These are phyloP conservation scores for Hipposideros larvatus DNA, from an alignment of 2,797 vertebrate species.

Conservation along the genomic window DNA sequence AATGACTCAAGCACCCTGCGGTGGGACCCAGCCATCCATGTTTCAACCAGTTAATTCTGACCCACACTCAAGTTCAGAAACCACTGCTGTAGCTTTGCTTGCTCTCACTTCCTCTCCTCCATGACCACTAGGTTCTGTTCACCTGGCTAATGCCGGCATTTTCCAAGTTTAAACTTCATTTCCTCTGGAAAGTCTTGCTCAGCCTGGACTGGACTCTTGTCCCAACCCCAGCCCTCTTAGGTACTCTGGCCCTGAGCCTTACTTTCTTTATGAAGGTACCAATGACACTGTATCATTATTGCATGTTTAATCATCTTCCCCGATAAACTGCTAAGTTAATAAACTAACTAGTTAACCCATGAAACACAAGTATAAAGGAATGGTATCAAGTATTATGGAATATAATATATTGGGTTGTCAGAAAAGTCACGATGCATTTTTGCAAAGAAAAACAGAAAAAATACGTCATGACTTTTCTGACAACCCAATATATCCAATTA, in stretches of 20 bases:
- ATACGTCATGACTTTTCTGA: too few species aligned
- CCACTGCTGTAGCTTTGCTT: not conserved
- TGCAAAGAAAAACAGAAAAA: too few species aligned
- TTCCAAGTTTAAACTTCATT: not conserved
- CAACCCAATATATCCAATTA: not conserved
- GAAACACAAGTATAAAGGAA: conserved; percentile 35
- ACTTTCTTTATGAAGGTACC: not conserved
- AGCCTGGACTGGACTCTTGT: not conserved
- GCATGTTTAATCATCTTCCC: not conserved
- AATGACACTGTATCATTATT: not conserved
- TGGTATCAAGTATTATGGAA: not conserved
- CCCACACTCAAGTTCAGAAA: not conserved
- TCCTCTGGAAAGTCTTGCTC: conserved; percentile 12
- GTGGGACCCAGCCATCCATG: not conserved
- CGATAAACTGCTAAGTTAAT: conserved; percentile 20
- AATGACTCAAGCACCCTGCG: not conserved
- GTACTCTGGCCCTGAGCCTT: not conserved
- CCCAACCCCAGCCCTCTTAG: not conserved
- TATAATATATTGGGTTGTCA: not conserved
- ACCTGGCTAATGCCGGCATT: not conserved
- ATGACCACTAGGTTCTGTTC: not conserved
- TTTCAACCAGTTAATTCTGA: not conserved
- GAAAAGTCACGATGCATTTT: too few species aligned
- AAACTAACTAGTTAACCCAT: not conserved
- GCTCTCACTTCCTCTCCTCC: not conserved